A percentile compares a stretch with the other conserved stretches of the same genome.
Conservation (phyloP, 2,797 vertebrate species). For the Hypotaenidia philippensis region DNA sequence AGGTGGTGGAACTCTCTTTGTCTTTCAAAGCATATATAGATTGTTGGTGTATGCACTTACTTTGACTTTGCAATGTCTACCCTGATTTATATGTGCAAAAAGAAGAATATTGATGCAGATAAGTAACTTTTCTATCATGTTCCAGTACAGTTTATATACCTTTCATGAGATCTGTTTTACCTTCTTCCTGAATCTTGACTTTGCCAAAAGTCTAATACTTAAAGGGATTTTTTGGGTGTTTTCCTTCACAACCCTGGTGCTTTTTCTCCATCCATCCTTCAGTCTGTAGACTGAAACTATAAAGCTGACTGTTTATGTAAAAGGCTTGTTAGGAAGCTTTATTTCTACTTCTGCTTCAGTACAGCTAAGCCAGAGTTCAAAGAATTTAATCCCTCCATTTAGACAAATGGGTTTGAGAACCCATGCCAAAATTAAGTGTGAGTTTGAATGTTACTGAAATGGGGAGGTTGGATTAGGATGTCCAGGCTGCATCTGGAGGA, state of each 20-base stretch:
- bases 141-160: slow-evolving; percentile 20
- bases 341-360: neutral
- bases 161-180: slow-evolving; percentile 12
- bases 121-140: neutral
- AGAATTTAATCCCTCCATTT: slow-evolving; percentile 1
- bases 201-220: neutral
- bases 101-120: neutral
- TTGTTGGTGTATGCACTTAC: neutral
- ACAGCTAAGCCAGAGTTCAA: neutral
- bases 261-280: neutral
- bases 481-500: neutral
- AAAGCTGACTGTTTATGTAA: slow-evolving; percentile 1
- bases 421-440: neutral
- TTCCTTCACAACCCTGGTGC: neutral
- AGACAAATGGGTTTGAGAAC: neutral
- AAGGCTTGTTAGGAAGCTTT: neutral
- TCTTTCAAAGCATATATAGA: neutral
- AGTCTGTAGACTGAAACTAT: neutral
- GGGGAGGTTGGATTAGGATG: neutral
- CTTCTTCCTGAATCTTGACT: slow-evolving; percentile 15
- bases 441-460: neutral
- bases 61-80: neutral
- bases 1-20: neutral
- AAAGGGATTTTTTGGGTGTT: neutral
- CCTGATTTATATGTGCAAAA: neutral